A percentile compares a stretch with the other conserved stretches of the same genome.
Conservation (phyloP, 2,113 vertebrate species). For the Labeo catla region DNA sequence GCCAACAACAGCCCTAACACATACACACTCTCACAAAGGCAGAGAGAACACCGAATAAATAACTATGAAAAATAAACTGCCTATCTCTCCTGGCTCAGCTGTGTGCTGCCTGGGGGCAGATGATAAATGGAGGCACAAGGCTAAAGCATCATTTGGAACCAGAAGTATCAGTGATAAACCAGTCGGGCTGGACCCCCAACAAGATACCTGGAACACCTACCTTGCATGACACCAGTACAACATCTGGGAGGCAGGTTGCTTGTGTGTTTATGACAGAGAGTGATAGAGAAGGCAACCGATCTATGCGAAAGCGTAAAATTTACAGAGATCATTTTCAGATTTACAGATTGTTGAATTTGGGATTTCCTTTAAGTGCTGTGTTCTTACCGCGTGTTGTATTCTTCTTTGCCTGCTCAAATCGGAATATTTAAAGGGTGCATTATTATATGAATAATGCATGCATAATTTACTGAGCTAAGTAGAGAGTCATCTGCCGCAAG, state of each 20-base stretch:
- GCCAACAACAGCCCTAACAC: conserved; percentile 15
- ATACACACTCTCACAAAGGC: conserved; percentile 29
- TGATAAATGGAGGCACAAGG: conserved; percentile 65
- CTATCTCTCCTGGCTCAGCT: conserved; percentile 50
- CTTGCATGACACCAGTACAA: conserved; percentile 49
- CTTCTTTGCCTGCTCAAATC: neutral
- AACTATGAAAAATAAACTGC: conserved; percentile 52
- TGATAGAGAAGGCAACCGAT: neutral
- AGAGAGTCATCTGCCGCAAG: conserved; percentile 11
- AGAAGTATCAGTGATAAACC: conserved; percentile 60
- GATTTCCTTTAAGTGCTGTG: neutral
- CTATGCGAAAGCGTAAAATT: neutral
- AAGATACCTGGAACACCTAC: conserved; percentile 57
- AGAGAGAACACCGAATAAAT: conserved; percentile 41
- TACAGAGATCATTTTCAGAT: neutral
- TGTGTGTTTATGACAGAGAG: neutral
- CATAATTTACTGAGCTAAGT: conserved; percentile 19
- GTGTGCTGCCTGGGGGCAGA: conserved; percentile 49
- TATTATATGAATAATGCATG: conserved; percentile 41
- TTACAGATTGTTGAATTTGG: neutral
- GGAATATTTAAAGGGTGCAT: conserved; percentile 28
- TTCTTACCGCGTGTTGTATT: conserved; percentile 2
- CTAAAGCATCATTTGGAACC: conserved; percentile 56
- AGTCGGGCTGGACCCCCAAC: conserved; percentile 49
- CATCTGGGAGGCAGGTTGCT: neutral